Conservation (phyloP, 1,140 invertebrate species). For the Acromyrmex echinatior region DNA sequence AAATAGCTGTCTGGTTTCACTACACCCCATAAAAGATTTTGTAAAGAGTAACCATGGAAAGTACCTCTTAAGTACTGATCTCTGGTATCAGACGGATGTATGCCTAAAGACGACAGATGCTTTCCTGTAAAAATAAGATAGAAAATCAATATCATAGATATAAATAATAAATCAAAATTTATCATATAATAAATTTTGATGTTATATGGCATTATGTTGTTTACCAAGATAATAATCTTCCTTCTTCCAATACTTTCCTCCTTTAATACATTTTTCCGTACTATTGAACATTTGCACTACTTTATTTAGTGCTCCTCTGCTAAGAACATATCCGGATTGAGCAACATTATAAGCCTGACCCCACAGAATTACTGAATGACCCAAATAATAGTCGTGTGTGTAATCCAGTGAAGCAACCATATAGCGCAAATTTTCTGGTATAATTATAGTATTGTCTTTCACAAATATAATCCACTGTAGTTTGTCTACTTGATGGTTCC, state of each 20-base stretch:
- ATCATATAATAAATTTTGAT: too few relatives aligned
- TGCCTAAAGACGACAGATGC: slow-evolving; percentile 83
- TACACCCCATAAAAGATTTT: slow-evolving; percentile 85
- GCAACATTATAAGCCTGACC: slow-evolving; percentile 86
- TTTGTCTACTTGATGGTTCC: slow-evolving; percentile 61
- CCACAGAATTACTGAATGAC: slow-evolving; percentile 86
- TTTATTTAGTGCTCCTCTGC: slow-evolving; percentile 81
- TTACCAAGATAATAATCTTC: slow-evolving; percentile 88
- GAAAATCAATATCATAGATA: neutral
- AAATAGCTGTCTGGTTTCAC: slow-evolving; percentile 84
- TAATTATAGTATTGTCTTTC: slow-evolving; percentile 86
- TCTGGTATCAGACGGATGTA: slow-evolving; percentile 86
- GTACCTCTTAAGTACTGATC: slow-evolving; percentile 83
- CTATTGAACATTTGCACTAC: slow-evolving; percentile 83
- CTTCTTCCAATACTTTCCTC: slow-evolving; percentile 87
- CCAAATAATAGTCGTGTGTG: slow-evolving; percentile 85
- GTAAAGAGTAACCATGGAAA: slow-evolving; percentile 87
- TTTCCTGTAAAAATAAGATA: slow-evolving; percentile 81
- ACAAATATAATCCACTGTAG: slow-evolving; percentile 86
- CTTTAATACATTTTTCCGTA: slow-evolving; percentile 81
- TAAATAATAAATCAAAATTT: neutral
- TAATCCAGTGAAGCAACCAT: slow-evolving; percentile 83
- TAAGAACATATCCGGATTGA: slow-evolving; percentile 87
- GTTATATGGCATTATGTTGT: slow-evolving; percentile 10
- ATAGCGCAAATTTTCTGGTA: slow-evolving; percentile 86